Evolutionary conservation across 2,113 vertebrate species (phyloP), one percentile per base, ranked within the genome.

Genomic region (Camelus dromedarius): DNA sequence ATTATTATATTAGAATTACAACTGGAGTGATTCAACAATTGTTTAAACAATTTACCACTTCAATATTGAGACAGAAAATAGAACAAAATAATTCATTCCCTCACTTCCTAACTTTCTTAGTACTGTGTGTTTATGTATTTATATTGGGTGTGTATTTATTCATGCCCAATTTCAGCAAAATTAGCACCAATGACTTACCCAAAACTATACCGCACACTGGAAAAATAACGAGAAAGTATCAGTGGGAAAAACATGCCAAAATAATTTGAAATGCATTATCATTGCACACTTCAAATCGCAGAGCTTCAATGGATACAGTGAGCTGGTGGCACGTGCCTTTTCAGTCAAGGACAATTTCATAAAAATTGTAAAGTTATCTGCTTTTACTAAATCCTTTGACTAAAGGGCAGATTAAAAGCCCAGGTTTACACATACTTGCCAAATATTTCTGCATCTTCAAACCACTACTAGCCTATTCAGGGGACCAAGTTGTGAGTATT

Each of bases 11-110:
- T 79, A 83, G 24, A 87, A 14, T 38, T 82, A 82, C 22, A 83
- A 54, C 56, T 19, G 52, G n/a, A 93, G 30, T 91, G 75, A 94
- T 86, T 94, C 92, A 92, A 26, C 38, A 89, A 84, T 73, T 88
- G n/a, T 76, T 95, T 52, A 91, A 81, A 86, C 4, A 95, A 89
- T 58, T 72, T 79, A 24, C 32, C 35, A 42, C 48, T 92, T 90
- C 24, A 89, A 67, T 93, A 73, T 5, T 82, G 80, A 77, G 67
- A 84, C 0, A 46, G 46, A 62, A 95, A 86, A 66, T 32, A 67
- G 86, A 83, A 28, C 35, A 79, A 38, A 77, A 76, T 70, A 13
- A 13, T 38, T 32, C 26, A 85, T 69, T 46, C 32, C 1, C 3
- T 95, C 76, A 48, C 32, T 50, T 72, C 32, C 13, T 88, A 20